phyloP scores from a whole-genome alignment of 2,888 invertebrate genomes.

The Falcaria lacertinaria region DNA sequence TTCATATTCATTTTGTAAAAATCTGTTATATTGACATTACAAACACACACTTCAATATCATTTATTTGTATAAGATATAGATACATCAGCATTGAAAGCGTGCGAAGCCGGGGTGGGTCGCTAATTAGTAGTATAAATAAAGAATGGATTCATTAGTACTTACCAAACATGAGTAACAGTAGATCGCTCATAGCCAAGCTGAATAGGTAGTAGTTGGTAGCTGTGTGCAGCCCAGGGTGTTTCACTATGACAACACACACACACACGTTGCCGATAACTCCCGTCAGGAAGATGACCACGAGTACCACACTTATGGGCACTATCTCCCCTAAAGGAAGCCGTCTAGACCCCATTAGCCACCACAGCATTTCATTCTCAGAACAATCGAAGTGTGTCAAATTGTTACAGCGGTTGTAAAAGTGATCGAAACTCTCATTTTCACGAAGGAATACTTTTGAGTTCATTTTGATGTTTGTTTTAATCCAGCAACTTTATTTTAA shows the following conservation, averaged over 20 bases:
- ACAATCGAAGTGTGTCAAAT: constrained; percentile 76
- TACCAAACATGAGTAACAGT: constrained; percentile 88
- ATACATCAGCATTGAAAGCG: too few relatives aligned
- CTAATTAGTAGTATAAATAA: too few relatives aligned
- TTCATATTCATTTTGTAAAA: too few relatives aligned
- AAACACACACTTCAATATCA: too few relatives aligned
- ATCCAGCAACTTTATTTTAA: neutral
- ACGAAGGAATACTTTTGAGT: constrained; percentile 44
- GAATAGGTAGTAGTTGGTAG: constrained; percentile 95
- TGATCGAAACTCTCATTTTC: constrained; percentile 60
- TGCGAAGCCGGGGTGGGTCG: too few relatives aligned
- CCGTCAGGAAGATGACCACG: constrained; percentile 88
- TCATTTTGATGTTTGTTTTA: constrained; percentile 31
- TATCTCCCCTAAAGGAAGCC: constrained; percentile 78
- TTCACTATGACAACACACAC: constrained; percentile 92
- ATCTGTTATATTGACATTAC: too few relatives aligned
- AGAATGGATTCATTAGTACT: too few relatives aligned
- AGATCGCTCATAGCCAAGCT: constrained; percentile 94
- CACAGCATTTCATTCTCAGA: constrained; percentile 80
- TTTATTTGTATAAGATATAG: too few relatives aligned
- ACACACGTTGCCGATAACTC: constrained; percentile 89
- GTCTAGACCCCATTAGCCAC: constrained; percentile 81
- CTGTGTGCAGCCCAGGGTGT: constrained; percentile 90
- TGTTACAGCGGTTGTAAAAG: constrained; percentile 68
- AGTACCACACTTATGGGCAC: constrained; percentile 85